Evolutionary conservation across 2,888 invertebrate species (phyloP).

Genomic region (Stenurella melanura): DNA sequence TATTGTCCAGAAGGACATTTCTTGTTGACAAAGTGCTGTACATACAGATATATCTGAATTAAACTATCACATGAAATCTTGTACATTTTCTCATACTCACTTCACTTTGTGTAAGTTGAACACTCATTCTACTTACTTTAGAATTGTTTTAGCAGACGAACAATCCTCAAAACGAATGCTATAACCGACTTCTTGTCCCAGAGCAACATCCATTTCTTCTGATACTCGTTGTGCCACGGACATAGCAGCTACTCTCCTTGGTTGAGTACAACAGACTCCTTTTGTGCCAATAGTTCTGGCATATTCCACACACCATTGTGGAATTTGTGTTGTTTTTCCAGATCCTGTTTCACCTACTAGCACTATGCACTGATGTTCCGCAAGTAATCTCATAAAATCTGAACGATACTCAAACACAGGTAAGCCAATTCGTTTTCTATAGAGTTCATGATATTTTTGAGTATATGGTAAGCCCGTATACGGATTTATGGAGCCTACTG

Average conservation of each 20-base stretch:
- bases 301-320: constrained; percentile 94
- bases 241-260: constrained; percentile 98
- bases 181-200: constrained; percentile 95
- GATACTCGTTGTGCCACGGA: constrained; percentile 99
- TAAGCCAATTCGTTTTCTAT: constrained; percentile 90
- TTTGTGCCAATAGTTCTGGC: constrained; percentile 80
- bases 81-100: no score
- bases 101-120: neutral
- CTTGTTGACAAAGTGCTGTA: no score
- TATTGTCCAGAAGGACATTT: no score
- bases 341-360: constrained; percentile 99
- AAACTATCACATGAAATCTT: no score
- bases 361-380: constrained; percentile 94
- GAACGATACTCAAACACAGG: constrained; percentile 99
- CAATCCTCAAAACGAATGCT: constrained; percentile 99
- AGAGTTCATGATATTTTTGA: constrained; percentile 90
- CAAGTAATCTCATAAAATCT: constrained; percentile 96
- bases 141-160: constrained; percentile 92
- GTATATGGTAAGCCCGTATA: constrained; percentile 91
- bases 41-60: no score
- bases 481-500: constrained; percentile 81
- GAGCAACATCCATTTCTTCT: constrained; percentile 98
- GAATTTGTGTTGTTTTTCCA: constrained; percentile 99
- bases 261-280: constrained; percentile 97
- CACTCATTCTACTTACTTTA: constrained; percentile 86